A percentile compares a stretch with the other conserved stretches of the same genome.
Evolutionary conservation across 2,888 invertebrate species (phyloP).

Genomic region (Copidosoma aretas): DNA sequence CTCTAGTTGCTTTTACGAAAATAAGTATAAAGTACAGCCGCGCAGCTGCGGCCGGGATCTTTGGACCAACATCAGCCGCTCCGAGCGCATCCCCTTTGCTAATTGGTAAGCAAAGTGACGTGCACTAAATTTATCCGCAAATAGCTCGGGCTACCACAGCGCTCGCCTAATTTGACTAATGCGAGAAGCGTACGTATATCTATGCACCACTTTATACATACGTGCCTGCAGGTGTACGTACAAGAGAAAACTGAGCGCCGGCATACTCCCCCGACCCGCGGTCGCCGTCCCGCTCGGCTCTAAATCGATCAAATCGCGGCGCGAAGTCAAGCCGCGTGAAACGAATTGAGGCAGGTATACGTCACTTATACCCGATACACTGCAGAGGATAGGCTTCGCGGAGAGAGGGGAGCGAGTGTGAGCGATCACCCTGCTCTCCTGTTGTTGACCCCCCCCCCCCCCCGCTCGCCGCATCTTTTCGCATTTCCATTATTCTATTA

Average conservation of each 20-base stretch:
- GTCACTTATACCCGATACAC: no score
- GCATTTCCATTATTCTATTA: slow-evolving; percentile 27
- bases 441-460: slow-evolving; percentile 10
- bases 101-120: no score
- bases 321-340: slow-evolving; percentile 14
- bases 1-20: no score
- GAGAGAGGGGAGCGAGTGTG: no score
- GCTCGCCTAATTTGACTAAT: slow-evolving; percentile 33
- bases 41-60: no score
- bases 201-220: no score
- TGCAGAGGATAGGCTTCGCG: no score
- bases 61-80: no score
- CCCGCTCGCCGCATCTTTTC: slow-evolving; percentile 7
- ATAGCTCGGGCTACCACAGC: neutral
- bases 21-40: no score
- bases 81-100: no score
- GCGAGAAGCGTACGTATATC: slow-evolving; percentile 8
- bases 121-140: no score
- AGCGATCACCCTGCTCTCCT: neutral
- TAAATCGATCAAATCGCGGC: slow-evolving; percentile 34
- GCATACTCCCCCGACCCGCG: neutral
- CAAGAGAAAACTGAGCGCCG: neutral
- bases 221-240: no score
- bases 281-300: slow-evolving; percentile 1
- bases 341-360: slow-evolving; percentile 15